phyloP scores from a whole-genome alignment of 2,888 invertebrate species.

The Asteroscopus sphinx region DNA sequence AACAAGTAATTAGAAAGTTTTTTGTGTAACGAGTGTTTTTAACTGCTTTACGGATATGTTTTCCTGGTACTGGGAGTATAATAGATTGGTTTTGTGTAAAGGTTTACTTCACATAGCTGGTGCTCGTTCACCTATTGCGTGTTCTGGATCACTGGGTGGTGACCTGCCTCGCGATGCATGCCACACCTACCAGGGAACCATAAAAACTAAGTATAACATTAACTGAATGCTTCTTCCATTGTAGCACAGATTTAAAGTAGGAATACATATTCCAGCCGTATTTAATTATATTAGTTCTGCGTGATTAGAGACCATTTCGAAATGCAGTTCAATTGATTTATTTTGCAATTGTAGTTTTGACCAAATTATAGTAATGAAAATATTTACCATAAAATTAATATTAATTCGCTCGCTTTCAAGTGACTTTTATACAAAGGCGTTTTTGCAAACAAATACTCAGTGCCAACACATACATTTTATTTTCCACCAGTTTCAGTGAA shows the following conservation, averaged over 20 bases:
- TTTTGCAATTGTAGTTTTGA: background rate
- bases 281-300: too few relatives aligned
- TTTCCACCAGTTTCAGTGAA: too few relatives aligned
- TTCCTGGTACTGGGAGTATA: slow-evolving; percentile 41
- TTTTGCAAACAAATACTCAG: slow-evolving; percentile 39
- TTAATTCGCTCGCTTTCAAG: slow-evolving; percentile 6
- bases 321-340: background rate
- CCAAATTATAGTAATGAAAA: too few relatives aligned
- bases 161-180: slow-evolving; percentile 58
- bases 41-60: slow-evolving; percentile 36
- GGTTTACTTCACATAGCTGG: slow-evolving; percentile 23
- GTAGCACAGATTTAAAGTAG: too few relatives aligned
- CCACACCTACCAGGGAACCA: slow-evolving; percentile 34
- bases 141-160: slow-evolving; percentile 71
- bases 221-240: too few relatives aligned
- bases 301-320: slow-evolving; percentile 5
- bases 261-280: too few relatives aligned
- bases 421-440: slow-evolving; percentile 33
- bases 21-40: slow-evolving; percentile 35
- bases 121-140: slow-evolving; percentile 69
- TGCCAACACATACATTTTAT: too few relatives aligned
- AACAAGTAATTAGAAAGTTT: slow-evolving; percentile 53
- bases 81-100: slow-evolving; percentile 27
- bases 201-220: slow-evolving; percentile 31
- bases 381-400: background rate